Base-by-base conservation (phyloP, 2,113 vertebrate species). In the Gasterosteus nipponicus region DNA sequence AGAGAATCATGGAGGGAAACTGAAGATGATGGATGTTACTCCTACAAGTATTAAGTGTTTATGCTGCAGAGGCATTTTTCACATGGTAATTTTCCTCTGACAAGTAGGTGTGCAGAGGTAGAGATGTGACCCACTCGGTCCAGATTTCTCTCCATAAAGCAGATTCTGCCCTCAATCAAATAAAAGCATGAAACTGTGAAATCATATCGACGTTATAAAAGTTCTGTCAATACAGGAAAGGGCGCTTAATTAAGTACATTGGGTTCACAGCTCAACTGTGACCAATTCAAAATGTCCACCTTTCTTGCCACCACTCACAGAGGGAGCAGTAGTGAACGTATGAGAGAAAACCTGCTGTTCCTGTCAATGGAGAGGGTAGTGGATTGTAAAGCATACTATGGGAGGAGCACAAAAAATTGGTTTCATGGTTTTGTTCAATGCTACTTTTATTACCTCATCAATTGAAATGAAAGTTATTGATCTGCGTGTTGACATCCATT, bases 1-100 rank as follows among this genome's bases (percentile, higher is more conserved):
- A 82, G 66, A 80, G 53, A 72, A 26, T 61, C 47, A 8, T 38
- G 33, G 53, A 31, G 26, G 22, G 39, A 74, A 79, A 59, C 31
- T 67, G 56, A 82, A 79, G 76, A 54, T 80, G 75, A 86, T 87
- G 71, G 77, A 89, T 87, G 81, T 75, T 86, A 54, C 62, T 69
- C 73, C 59, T 57, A 41, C 38, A 77, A 44, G 57, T 78, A 78
- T 26, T 26, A 26, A 26, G 22, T 26, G 22, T 26, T 87, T 82
- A 76, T 78, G 51, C 69, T 68, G 58, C 71, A 62, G 61, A 14
- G 0, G 26, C 74, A 67, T 82, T 83, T 80, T 85, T 79, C 58
- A 72, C 60, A 79, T 75, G 61, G 82, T 86, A 79, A 81, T 86
- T 85, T 84, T 77, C 47, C 63, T 81, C 60, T 77, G 76, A 84